Conservation (phyloP, 2,888 invertebrate genomes). For the Phaedon cochleariae region DNA sequence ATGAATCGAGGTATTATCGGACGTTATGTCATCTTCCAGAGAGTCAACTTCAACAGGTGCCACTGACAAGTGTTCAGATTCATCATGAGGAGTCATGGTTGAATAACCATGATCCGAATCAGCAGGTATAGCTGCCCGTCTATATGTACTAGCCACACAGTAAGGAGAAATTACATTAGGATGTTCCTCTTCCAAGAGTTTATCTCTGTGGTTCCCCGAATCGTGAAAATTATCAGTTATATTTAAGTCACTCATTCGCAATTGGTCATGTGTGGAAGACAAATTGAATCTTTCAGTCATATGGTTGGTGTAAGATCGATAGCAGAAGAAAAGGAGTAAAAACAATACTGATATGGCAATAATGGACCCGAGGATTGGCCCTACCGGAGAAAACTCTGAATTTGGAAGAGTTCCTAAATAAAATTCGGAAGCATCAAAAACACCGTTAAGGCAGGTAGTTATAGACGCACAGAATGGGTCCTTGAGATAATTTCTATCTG, state of each 20-base stretch:
- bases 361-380: constrained; percentile 87
- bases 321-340: constrained; percentile 86
- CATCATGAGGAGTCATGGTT: constrained; percentile 92
- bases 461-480: constrained; percentile 83
- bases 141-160: constrained; percentile 82
- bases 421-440: constrained; percentile 83
- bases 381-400: constrained; percentile 77
- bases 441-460: constrained; percentile 85
- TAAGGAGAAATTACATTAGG: constrained; percentile 86
- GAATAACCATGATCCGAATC: constrained; percentile 96
- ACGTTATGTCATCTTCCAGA: constrained; percentile 67
- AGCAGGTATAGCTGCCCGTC: constrained; percentile 77
- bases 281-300: constrained; percentile 63
- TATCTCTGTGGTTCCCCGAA: constrained; percentile 71
- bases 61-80: constrained; percentile 84
- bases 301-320: constrained; percentile 71
- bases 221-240: constrained; percentile 75
- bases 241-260: constrained; percentile 79
- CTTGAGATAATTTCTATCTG: constrained; percentile 75
- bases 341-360: constrained; percentile 82
- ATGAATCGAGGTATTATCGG: constrained; percentile 68
- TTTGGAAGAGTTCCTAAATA: constrained; percentile 75
- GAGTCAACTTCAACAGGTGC: constrained; percentile 73
- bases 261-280: constrained; percentile 65
- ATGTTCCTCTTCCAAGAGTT: constrained; percentile 68